These are phyloP conservation scores for Mastomys coucha DNA, from an alignment of 2,113 vertebrate species.

Conservation along the genomic window DNA sequence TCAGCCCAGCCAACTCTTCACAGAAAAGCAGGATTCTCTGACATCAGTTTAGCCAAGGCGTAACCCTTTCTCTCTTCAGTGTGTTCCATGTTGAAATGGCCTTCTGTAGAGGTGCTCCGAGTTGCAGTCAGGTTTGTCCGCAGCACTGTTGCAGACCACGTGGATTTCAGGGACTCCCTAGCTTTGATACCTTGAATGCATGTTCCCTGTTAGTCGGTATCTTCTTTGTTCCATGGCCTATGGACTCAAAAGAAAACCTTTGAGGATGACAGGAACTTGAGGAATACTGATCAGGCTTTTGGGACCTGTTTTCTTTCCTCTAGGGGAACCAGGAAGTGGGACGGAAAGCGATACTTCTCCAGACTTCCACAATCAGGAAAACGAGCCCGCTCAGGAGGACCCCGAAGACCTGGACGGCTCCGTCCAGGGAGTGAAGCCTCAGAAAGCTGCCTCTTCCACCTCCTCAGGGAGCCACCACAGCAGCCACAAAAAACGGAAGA, in stretches of 20 bases:
- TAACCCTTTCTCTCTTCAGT: background rate
- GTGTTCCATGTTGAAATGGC: background rate
- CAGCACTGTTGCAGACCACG: background rate
- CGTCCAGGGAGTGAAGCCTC: slow-evolving; percentile 96
- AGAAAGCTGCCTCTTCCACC: slow-evolving; percentile 96
- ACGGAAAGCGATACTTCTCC: slow-evolving; percentile 98
- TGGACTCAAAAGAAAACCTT: background rate
- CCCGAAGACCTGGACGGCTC: slow-evolving; percentile 95
- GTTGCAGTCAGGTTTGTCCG: background rate
- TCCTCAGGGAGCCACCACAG: slow-evolving; percentile 96
- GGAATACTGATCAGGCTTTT: background rate
- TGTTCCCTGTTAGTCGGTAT: background rate
- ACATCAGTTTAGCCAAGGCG: background rate
- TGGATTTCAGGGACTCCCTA: background rate
- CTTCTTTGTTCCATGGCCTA: background rate
- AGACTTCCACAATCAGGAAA: slow-evolving; percentile 99
- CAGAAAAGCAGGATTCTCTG: background rate
- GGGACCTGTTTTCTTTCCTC: slow-evolving; percentile 70
- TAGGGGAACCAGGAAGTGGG: slow-evolving; percentile 97
- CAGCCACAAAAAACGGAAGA: slow-evolving; percentile 99
- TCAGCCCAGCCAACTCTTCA: background rate
- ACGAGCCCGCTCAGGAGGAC: slow-evolving; percentile 97
- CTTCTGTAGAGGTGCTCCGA: background rate
- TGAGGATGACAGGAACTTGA: background rate
- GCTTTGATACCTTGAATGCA: background rate